Evolutionary conservation across 2,113 vertebrate genomes (phyloP).

Genomic region (Sula dactylatra): DNA sequence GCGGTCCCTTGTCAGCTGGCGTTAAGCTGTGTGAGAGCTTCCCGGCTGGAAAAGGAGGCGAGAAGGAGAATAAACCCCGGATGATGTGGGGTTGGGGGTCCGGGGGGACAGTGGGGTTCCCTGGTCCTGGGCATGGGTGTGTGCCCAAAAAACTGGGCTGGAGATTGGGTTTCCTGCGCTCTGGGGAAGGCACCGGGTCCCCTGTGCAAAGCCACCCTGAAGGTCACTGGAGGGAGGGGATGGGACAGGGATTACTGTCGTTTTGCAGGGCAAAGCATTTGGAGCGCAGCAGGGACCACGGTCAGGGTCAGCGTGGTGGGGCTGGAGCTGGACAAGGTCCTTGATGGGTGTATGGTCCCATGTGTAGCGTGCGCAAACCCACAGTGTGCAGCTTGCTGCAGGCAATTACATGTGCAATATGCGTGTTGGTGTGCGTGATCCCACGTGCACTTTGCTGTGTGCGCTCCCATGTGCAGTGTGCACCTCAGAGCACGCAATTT

Average conservation of each 20-base stretch:
- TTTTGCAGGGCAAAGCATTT: neutral
- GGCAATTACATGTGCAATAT: neutral
- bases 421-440: fast-evolving
- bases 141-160: neutral
- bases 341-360: neutral
- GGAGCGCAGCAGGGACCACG: neutral
- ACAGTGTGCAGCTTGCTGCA: neutral
- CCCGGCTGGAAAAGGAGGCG: neutral
- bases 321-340: neutral
- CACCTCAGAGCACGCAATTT: neutral
- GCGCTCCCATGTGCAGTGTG: fast-evolving
- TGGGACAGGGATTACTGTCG: fast-evolving
- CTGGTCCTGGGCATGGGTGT: fast-evolving
- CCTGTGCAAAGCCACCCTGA: neutral
- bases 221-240: neutral
- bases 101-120: neutral
- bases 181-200: neutral
- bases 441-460: neutral
- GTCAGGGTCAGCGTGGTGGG: fast-evolving
- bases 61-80: neutral
- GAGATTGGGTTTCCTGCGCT: fast-evolving
- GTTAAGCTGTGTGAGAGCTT: neutral
- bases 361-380: neutral
- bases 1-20: neutral
- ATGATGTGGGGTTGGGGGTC: neutral